phyloP scores from a whole-genome alignment of 2,113 vertebrate genomes.

The Lasiurus borealis region DNA sequence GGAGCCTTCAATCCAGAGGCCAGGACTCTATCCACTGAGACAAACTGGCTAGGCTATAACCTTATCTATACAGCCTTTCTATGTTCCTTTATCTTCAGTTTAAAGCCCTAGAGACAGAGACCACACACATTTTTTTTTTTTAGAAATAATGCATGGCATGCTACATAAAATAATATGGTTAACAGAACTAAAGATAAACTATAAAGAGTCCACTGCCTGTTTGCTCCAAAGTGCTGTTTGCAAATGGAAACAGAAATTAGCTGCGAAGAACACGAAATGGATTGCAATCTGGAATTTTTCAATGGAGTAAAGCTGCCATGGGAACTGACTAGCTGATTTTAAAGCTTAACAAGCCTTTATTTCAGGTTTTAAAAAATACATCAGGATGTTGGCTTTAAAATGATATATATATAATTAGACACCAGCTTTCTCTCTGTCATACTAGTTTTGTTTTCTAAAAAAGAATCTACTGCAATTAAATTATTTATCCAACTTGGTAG shows the following conservation, averaged over 20 bases:
- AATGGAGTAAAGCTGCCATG: constrained; percentile 73
- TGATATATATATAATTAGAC: constrained; percentile 34
- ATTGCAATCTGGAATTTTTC: constrained; percentile 71
- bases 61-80: neutral
- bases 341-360: constrained; percentile 53
- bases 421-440: neutral
- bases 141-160: neutral
- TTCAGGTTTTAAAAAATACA: neutral
- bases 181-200: constrained; percentile 65
- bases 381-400: constrained; percentile 14
- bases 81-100: neutral
- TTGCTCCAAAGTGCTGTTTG: constrained; percentile 72
- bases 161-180: neutral
- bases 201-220: constrained; percentile 63
- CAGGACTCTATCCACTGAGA: too few relatives aligned
- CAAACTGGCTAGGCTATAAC: too few relatives aligned
- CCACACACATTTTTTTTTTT: constrained; percentile 59
- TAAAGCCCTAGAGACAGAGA: neutral
- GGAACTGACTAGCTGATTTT: constrained; percentile 77
- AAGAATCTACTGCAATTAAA: constrained; percentile 36
- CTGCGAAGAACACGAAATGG: constrained; percentile 73
- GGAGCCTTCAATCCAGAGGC: too few relatives aligned
- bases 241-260: constrained; percentile 77
- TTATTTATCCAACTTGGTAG: constrained; percentile 22
- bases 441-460: constrained; percentile 28